Conservation (phyloP, 2,888 invertebrate species). For the Idaea biselata region DNA sequence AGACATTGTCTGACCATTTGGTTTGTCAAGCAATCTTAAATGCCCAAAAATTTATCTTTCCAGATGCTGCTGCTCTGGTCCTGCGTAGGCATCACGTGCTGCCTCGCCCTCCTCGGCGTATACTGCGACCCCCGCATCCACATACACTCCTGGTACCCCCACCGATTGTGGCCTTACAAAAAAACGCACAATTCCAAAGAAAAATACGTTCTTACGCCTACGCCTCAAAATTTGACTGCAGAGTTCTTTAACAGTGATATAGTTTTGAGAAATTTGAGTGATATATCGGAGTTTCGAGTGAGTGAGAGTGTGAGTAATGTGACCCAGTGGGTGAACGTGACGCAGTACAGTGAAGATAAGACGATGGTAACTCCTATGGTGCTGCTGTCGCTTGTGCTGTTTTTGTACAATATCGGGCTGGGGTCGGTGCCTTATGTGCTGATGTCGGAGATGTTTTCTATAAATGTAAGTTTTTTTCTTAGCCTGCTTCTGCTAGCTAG, state of each 20-base stretch:
- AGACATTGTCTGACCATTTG: background rate
- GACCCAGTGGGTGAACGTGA: conserved; percentile 36
- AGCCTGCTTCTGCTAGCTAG: background rate
- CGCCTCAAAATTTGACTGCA: conserved; percentile 34
- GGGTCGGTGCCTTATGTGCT: conserved; percentile 75
- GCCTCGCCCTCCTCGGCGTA: conserved; percentile 61
- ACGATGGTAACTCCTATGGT: conserved; percentile 62
- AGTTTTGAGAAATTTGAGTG: conserved; percentile 36
- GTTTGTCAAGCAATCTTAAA: background rate
- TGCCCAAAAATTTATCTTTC: conserved; percentile 26
- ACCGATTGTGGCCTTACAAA: conserved; percentile 55
- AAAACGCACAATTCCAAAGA: conserved; percentile 23
- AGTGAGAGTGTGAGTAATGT: conserved; percentile 29
- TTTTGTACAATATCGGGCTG: conserved; percentile 70
- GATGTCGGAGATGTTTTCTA: conserved; percentile 66
- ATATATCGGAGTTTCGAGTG: conserved; percentile 20
- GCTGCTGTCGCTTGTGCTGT: conserved; percentile 60
- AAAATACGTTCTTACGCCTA: conserved; percentile 12
- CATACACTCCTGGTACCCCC: conserved; percentile 60
- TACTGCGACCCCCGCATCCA: conserved; percentile 69
- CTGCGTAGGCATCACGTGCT: conserved; percentile 69
- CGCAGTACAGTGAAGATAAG: conserved; percentile 33
- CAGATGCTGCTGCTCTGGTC: conserved; percentile 70
- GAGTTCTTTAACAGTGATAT: conserved; percentile 26
- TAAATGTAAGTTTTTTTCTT: conserved; percentile 60